Evolutionary conservation across 2,888 invertebrate genomes (phyloP), one percentile per base, ranked within the genome.

Genomic region (Branchipolynoe longqiensis): DNA sequence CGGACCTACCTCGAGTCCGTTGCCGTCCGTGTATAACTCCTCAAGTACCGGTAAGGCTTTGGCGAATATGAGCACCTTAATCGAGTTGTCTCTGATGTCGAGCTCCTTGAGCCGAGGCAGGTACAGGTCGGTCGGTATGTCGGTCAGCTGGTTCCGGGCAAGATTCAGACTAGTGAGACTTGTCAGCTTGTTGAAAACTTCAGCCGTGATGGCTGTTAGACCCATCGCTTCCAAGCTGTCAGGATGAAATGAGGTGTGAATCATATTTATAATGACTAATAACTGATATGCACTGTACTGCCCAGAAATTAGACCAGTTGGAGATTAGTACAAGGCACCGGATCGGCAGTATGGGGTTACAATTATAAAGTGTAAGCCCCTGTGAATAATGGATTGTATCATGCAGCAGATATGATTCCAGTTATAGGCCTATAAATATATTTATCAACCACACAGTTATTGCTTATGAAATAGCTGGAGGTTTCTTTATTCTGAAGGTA

Each of bases 31-130:
- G 54, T 33, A 33, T 2, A 87, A 38, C 33, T 87, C 87, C 48
- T 86, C 82, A 25, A 87, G 84, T 25, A 28, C 62, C 18, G 78
- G 74, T 25, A 87, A 62, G 33, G 64, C 54, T 22, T 33, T 25
- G 38, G 85, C 41, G 64, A 87, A 87, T 31, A 73, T 83, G 36
- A 87, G 54, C 0, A 62, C 73, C 22, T 36, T 33, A 25, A 87
- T 36, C 12, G 31, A 78, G 56, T 87, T 87, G 28, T 87, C 84
- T n/a, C 82, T 73, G 31, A 87, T 64, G 58, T 87, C 84, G 6
- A 87, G 54, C 25, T 78, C 48, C 8, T 33, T 25, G n/a, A 78
- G 78, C 28, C 25, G 12, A 4, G 78, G 78, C 28, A 78, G 28
- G 54, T 31, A 33, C 25, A 78, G 3, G 78, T 78, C 78, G 4